Conservation (phyloP, 2,888 invertebrate species). For the Iphiclides podalirius region DNA sequence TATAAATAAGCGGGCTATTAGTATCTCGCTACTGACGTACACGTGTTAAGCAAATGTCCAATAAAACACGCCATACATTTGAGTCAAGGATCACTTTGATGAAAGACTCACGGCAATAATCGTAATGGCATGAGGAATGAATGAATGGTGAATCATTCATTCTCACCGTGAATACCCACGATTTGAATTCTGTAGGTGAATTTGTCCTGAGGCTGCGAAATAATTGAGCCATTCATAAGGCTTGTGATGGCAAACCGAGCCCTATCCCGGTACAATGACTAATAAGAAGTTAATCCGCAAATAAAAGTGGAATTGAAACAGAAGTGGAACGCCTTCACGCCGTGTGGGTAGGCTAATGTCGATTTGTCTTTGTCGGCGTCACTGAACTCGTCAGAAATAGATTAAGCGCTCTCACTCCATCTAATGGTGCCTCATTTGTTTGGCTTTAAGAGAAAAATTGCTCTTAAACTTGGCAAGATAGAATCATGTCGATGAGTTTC, state of each 20-base stretch:
- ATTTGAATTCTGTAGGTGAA: constrained; percentile 44
- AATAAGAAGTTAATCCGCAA: constrained; percentile 81
- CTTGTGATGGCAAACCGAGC: constrained; percentile 66
- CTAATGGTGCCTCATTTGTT: constrained; percentile 80
- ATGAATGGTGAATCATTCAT: constrained; percentile 37
- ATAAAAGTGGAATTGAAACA: constrained; percentile 81
- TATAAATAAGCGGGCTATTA: constrained; percentile 58
- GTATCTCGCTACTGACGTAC: constrained; percentile 42
- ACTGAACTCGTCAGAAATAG: constrained; percentile 81
- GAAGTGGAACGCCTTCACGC: constrained; percentile 75
- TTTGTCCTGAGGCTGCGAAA: constrained; percentile 61
- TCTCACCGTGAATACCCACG: constrained; percentile 33
- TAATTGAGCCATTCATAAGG: constrained; percentile 79
- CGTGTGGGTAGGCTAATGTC: constrained; percentile 79
- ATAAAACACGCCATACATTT: constrained; percentile 40
- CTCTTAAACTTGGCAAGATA: constrained; percentile 72
- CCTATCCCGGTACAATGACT: constrained; percentile 71
- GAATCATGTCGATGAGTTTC: constrained; percentile 73
- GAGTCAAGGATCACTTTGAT: constrained; percentile 22
- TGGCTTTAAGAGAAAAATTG: constrained; percentile 79
- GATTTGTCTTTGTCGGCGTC: constrained; percentile 81
- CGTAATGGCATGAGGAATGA: constrained; percentile 30
- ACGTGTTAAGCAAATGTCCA: constrained; percentile 51
- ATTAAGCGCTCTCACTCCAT: constrained; percentile 80
- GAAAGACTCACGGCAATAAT: constrained; percentile 23